phyloP scores from a whole-genome alignment of 2,888 invertebrate genomes.

The Eilema sororculum region DNA sequence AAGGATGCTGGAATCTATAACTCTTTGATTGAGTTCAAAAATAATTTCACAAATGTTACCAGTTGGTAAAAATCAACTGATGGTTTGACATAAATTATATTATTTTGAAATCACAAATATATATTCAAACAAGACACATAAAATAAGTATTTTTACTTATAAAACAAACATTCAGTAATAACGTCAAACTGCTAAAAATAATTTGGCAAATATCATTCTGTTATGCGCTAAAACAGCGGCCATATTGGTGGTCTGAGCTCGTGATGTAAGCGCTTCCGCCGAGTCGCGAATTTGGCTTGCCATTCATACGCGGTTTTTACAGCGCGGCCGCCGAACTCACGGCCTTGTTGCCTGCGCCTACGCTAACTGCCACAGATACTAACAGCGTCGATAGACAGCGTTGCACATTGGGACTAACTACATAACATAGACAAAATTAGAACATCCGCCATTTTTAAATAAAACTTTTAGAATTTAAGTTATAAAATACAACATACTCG shows the following conservation, averaged over 20 bases:
- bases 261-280: conserved; percentile 76
- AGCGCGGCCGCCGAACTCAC: conserved; percentile 76
- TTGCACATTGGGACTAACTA: conserved; percentile 60
- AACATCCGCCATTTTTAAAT: conserved; percentile 55
- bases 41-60: conserved; percentile 1
- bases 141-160: neutral
- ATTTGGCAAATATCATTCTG: conserved; percentile 29
- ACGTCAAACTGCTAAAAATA: neutral
- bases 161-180: neutral
- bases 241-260: conserved; percentile 55
- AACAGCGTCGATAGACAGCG: conserved; percentile 56
- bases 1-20: conserved; percentile 35
- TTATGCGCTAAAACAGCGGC: conserved; percentile 43
- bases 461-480: conserved; percentile 39
- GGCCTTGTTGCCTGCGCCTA: conserved; percentile 79
- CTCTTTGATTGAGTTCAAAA: neutral
- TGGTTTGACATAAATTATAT: neutral
- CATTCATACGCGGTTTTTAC: conserved; percentile 81
- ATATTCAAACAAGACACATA: neutral
- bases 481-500: neutral
- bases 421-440: conserved; percentile 62
- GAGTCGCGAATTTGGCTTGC: conserved; percentile 71
- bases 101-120: neutral
- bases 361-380: conserved; percentile 53
- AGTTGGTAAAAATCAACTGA: neutral